Evolutionary conservation across 2,797 vertebrate genomes (phyloP), one percentile per base, ranked within the genome.

Genomic region (Vespertilio murinus): DNA sequence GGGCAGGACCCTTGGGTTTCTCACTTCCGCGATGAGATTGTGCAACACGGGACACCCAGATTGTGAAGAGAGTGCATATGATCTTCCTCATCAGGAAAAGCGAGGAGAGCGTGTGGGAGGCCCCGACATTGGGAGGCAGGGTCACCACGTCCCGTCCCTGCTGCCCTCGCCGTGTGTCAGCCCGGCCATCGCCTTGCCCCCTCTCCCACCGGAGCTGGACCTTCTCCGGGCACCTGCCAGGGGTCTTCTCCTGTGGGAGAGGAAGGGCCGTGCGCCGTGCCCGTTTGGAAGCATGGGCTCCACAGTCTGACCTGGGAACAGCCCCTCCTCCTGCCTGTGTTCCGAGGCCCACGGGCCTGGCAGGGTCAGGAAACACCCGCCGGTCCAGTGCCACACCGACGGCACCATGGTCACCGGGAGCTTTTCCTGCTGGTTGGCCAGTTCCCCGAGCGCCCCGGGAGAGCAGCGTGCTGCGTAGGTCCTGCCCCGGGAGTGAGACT

Each of bases 111-210:
- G 2, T 5, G 2, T 45, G 42, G 8, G 18, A 1, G 20, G 25
- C 0, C 18, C 45, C 17, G 71, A 28, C 2, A 2, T 11, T 5
- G 42, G 49, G 14, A 33, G 40, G 38, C 16, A 5, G 2, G 56
- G 30, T 11, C 28, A 0, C 38, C 5, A 1, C 4, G 8, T 20
- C 7, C 35, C 38, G 0, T 17, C 20, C 20, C 75, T 0, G 0
- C 54, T 1, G n/a, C 11, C 0, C 0, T 67, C 0, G 0, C 33
- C 1, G 8, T 1, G 6, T 1, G 2, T n/a, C 3, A 0, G 3
- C 16, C 1, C 8, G 11, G 4, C n/a, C 17, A 0, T 1, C 13
- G 12, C 67, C 40, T 42, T 22, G 5, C 12, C 30, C 35, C 0
- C 3, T 0, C 45, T n/a, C 22, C 30, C 14, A 1, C 25, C 14